These are phyloP conservation scores for Xiphorhynchus elegans DNA, from an alignment of 2,113 vertebrate genomes.

Conservation along the genomic window DNA sequence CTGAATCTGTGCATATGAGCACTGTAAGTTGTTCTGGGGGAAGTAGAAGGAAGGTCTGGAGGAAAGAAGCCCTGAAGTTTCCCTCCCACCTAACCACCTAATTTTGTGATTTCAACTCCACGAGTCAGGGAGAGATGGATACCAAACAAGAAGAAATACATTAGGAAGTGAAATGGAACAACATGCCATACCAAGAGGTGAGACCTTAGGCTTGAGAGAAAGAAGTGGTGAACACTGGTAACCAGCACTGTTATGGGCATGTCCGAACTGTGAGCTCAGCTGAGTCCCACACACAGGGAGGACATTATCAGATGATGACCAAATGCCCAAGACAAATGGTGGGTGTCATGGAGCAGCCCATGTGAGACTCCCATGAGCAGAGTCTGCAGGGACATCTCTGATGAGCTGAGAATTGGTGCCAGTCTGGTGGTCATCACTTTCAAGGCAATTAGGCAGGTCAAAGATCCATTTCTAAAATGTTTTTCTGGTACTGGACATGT, in stretches of 20 bases:
- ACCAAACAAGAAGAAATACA: background rate
- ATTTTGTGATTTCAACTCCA: background rate
- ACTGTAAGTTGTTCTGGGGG: background rate
- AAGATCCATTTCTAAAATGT: background rate
- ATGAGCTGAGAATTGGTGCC: accelerated
- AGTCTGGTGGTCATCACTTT: background rate
- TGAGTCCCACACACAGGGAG: accelerated
- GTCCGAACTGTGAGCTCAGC: background rate
- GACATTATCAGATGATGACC: background rate
- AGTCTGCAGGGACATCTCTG: background rate
- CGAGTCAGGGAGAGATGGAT: background rate
- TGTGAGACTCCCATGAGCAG: background rate
- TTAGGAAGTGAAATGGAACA: background rate
- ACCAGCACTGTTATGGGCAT: background rate
- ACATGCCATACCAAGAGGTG: accelerated
- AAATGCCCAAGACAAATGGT: accelerated
- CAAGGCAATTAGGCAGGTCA: background rate
- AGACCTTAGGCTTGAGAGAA: background rate
- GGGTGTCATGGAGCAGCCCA: background rate
- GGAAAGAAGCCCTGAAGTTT: background rate
- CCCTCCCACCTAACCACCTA: accelerated
- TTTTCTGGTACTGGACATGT: background rate
- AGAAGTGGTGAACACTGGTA: background rate
- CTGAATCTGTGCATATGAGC: background rate
- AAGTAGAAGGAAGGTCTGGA: background rate